Percentiles rank a stretch among this genome's conserved stretches.
Evolutionary conservation across 2,113 vertebrate species (phyloP).

Genomic region (Arizona elegans): DNA sequence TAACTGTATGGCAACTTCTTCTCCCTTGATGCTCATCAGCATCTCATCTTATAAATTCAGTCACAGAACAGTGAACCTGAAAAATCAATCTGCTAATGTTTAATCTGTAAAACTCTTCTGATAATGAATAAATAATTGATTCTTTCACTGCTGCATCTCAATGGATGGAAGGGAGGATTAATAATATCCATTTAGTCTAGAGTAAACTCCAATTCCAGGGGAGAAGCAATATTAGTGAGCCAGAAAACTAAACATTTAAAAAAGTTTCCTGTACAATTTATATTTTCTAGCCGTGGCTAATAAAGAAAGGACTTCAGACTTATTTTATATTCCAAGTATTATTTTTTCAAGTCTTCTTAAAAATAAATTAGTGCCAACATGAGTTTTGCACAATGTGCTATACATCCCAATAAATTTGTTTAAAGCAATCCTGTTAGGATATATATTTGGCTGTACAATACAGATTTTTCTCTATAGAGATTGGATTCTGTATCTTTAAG

Average conservation of each 20-base stretch:
- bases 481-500: not conserved
- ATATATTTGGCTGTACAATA: not conserved
- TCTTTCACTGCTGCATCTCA: slow-evolving; percentile 76
- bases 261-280: slow-evolving; percentile 40
- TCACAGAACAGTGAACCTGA: slow-evolving; percentile 68
- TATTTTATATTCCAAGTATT: not conserved
- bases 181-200: slow-evolving; percentile 60
- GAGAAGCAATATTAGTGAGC: slow-evolving; percentile 57
- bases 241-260: slow-evolving; percentile 49
- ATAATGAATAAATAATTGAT: slow-evolving; percentile 86
- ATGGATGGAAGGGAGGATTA: slow-evolving; percentile 61
- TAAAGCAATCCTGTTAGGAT: slow-evolving; percentile 1
- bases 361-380: not conserved
- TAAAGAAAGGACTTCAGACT: slow-evolving; percentile 38
- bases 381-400: not conserved
- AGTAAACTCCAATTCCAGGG: slow-evolving; percentile 50
- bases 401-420: not conserved
- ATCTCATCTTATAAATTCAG: slow-evolving; percentile 68
- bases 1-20: slow-evolving; percentile 73
- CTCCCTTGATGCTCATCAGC: slow-evolving; percentile 72
- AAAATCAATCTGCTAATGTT: slow-evolving; percentile 86
- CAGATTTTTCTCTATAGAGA: not conserved
- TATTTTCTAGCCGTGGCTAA: slow-evolving; percentile 56
- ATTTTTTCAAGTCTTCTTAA: not conserved
- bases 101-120: slow-evolving; percentile 79